A percentile compares a stretch with the other conserved stretches of the same genome.
Conservation (phyloP, 2,113 vertebrate species). For the Thamnaconus septentrionalis region DNA sequence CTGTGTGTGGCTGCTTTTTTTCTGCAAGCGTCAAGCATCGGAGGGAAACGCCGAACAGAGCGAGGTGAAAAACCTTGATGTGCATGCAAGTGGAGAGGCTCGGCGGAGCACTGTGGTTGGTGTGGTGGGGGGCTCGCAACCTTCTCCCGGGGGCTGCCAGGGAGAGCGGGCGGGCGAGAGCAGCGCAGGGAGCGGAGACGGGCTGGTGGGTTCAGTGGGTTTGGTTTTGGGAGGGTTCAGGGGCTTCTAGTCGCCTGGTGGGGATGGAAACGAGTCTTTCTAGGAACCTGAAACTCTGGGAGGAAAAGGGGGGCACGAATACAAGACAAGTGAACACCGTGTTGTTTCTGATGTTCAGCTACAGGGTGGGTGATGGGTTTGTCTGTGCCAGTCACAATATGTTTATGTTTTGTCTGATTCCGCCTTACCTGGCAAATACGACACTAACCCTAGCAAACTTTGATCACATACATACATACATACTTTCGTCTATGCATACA, state of each 20-base stretch:
- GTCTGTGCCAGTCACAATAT: too few species aligned
- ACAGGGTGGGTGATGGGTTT: neutral
- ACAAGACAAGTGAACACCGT: constrained; percentile 1
- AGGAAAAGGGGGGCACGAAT: constrained; percentile 4
- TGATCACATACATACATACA: too few species aligned
- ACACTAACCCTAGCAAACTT: too few species aligned
- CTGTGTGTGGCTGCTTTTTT: constrained; percentile 16
- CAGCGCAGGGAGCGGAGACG: constrained; percentile 53
- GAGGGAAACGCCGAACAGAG: constrained; percentile 9
- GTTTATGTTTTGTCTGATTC: too few species aligned
- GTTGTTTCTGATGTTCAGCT: constrained; percentile 27
- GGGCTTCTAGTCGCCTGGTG: constrained; percentile 51
- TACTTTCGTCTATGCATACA: too few species aligned
- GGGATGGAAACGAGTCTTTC: constrained; percentile 62
- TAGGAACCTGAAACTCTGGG: constrained; percentile 66
- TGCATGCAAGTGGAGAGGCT: constrained; percentile 37
- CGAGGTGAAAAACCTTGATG: constrained; percentile 25
- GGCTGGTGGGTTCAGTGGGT: constrained; percentile 67
- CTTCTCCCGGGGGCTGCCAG: constrained; percentile 55
- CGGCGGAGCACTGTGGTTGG: constrained; percentile 53
- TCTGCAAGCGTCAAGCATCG: constrained; percentile 9
- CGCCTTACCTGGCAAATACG: too few species aligned
- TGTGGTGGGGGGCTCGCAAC: constrained; percentile 62
- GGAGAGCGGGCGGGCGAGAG: constrained; percentile 46
- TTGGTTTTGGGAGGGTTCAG: constrained; percentile 42